A percentile compares a stretch with the other conserved stretches of the same genome.
Evolutionary conservation across 2,888 invertebrate species (phyloP).

Genomic region (Archips xylosteana): DNA sequence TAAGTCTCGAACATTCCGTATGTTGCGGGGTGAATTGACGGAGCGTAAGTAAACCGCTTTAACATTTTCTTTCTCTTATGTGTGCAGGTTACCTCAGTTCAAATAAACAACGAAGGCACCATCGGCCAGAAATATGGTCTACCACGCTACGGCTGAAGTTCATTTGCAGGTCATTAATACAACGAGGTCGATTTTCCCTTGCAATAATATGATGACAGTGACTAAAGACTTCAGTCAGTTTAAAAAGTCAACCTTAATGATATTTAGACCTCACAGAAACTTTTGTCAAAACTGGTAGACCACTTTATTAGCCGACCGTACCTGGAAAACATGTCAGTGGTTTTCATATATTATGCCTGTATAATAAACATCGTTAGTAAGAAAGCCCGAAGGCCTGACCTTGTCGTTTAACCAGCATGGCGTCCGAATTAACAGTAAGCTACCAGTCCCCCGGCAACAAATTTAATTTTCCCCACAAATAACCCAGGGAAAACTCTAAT

Average conservation of each 20-base stretch:
- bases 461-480: slow-evolving; percentile 27
- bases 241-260: no score
- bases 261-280: no score
- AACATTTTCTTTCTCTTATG: neutral
- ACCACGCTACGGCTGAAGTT: no score
- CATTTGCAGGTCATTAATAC: no score
- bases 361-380: slow-evolving; percentile 1
- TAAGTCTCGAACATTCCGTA: neutral
- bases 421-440: slow-evolving; percentile 28
- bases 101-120: neutral
- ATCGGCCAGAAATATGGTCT: no score
- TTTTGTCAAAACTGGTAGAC: no score
- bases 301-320: no score
- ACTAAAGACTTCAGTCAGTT: no score
- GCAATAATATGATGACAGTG: no score
- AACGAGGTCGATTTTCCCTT: no score
- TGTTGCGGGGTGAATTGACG: neutral
- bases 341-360: neutral
- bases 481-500: slow-evolving; percentile 7
- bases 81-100: no score
- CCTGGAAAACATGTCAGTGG: neutral
- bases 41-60: neutral
- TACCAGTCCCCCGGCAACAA: slow-evolving; percentile 5
- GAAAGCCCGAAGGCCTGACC: neutral
- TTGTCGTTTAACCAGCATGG: slow-evolving; percentile 8